These are phyloP conservation scores for Heliconius cydno DNA, from an alignment of 2,888 invertebrate genomes.

Conservation along the genomic window DNA sequence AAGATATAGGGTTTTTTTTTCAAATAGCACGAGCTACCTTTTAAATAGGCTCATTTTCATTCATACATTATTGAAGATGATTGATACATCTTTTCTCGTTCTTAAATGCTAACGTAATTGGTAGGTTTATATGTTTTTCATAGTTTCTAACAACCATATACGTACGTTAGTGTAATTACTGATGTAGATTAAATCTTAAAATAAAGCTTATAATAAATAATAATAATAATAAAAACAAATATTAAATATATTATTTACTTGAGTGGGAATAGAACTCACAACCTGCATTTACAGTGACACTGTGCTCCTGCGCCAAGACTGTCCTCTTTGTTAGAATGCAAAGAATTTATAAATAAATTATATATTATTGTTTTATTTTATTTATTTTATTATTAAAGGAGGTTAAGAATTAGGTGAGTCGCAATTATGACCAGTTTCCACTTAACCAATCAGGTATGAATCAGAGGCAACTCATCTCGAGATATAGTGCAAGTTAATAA, in stretches of 20 bases:
- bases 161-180: background rate
- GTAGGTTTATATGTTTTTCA: background rate
- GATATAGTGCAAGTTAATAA: conserved; percentile 71
- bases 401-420: background rate
- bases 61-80: conserved; percentile 25
- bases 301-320: no score
- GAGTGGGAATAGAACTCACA: no score
- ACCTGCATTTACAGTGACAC: no score
- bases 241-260: no score
- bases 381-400: background rate
- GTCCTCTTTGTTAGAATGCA: background rate
- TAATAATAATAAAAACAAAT: no score
- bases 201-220: no score
- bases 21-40: background rate
- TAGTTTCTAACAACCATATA: background rate
- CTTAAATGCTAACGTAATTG: conserved; percentile 15
- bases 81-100: conserved; percentile 16
- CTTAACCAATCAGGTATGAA: conserved; percentile 55
- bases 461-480: conserved; percentile 59
- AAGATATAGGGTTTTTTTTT: conserved; percentile 29
- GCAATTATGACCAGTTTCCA: conserved; percentile 42
- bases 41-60: conserved; percentile 16
- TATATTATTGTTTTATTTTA: background rate
- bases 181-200: background rate
- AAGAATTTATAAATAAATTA: background rate